phyloP scores from a whole-genome alignment of 2,113 vertebrate genomes.

The Acanthochromis polyacanthus region DNA sequence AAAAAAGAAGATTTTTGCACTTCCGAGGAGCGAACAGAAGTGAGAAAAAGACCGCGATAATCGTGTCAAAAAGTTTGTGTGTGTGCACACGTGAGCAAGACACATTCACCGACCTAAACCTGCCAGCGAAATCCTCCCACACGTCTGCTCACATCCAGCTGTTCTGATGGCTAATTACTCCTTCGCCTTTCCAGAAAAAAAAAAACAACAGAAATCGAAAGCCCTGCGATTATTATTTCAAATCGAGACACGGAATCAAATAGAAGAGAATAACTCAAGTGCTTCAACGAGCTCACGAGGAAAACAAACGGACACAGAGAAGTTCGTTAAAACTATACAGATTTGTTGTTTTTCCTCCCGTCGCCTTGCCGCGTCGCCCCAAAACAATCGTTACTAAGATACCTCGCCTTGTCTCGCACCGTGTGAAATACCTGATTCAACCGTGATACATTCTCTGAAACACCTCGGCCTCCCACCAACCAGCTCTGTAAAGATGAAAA shows the following conservation, averaged over 20 bases:
- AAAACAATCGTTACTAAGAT: slow-evolving; percentile 66
- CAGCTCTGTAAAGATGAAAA: slow-evolving; percentile 70
- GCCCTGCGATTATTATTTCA: slow-evolving; percentile 41
- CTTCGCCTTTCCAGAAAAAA: slow-evolving; percentile 17
- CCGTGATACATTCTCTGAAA: slow-evolving; percentile 78
- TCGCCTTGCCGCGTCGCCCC: not conserved
- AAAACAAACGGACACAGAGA: slow-evolving; percentile 52
- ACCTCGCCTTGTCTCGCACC: slow-evolving; percentile 42
- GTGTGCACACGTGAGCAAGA: slow-evolving; percentile 42
- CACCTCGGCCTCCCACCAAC: slow-evolving; percentile 41
- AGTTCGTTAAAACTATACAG: slow-evolving; percentile 71
- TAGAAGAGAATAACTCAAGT: slow-evolving; percentile 75
- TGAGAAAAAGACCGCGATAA: not conserved
- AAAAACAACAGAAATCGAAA: slow-evolving; percentile 37
- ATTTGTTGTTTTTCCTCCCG: slow-evolving; percentile 41
- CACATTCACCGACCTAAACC: slow-evolving; percentile 59
- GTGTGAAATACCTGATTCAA: slow-evolving; percentile 77
- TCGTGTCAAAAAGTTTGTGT: not conserved
- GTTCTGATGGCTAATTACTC: slow-evolving; percentile 54
- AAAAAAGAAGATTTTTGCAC: slow-evolving; percentile 58
- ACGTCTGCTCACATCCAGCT: slow-evolving; percentile 69
- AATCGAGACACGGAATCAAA: slow-evolving; percentile 76
- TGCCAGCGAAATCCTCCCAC: slow-evolving; percentile 47
- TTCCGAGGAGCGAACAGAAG: slow-evolving; percentile 48
- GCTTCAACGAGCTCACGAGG: slow-evolving; percentile 67